A percentile compares a stretch with the other conserved stretches of the same genome.
phyloP scores from a whole-genome alignment of 2,113 vertebrate species.

The Macroglossus sobrinus region DNA sequence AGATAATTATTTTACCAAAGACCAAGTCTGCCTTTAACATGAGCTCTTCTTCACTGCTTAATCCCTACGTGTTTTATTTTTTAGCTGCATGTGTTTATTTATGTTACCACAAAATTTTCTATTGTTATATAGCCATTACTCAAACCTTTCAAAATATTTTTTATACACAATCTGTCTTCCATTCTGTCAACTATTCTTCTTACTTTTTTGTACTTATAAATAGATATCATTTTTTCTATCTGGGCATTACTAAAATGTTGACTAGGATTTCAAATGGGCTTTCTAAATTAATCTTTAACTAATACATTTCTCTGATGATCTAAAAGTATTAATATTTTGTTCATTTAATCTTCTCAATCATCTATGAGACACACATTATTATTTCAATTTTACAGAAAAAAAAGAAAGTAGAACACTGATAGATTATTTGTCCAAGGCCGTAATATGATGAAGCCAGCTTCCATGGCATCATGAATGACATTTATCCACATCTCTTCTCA shows the following conservation, averaged over 20 bases:
- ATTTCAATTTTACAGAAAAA: not conserved
- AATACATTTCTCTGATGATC: not conserved
- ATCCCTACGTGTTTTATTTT: not conserved
- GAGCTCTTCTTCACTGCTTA: not conserved
- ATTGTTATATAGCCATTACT: not conserved
- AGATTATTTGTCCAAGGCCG: not conserved
- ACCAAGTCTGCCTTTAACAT: not conserved
- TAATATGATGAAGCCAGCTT: not conserved
- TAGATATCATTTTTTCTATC: not conserved
- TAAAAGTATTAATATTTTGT: not conserved
- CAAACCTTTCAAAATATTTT: not conserved
- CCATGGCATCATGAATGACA: not conserved
- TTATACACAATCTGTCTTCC: not conserved
- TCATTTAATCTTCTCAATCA: not conserved
- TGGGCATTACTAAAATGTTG: not conserved
- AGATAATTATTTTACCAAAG: not conserved
- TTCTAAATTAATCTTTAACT: not conserved
- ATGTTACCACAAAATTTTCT: not conserved
- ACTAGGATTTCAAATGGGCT: not conserved
- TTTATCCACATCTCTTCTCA: not conserved
- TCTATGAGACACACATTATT: not conserved
- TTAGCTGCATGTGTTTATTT: not conserved
- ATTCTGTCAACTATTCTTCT: not conserved
- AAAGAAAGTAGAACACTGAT: not conserved
- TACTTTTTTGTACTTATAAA: not conserved